Base-by-base conservation (phyloP, 2,888 invertebrate species). In the Clostera curtula region DNA sequence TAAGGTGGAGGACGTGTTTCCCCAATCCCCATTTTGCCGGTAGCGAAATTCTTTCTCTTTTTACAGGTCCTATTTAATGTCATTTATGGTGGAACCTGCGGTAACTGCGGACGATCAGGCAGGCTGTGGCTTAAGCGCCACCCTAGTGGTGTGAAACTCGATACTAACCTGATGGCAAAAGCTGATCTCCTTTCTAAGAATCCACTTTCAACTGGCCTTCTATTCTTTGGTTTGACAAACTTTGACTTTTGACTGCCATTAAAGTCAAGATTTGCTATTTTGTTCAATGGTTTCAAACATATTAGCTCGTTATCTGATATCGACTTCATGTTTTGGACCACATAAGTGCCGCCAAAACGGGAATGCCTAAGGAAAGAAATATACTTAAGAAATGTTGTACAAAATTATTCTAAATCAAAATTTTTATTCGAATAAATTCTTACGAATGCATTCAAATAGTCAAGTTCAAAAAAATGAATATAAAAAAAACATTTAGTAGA, bases 291-390 rank as follows among this genome's bases (percentile, higher is more conserved):
- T 66, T 95, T 95, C 66, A 97, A 93, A 60, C 92, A 93, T 51
- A 98, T 93, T 34, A 96, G 80, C 57, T 96, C 93, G 55, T 92
- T 92, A 41, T 96, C 92, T 43, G 93, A 92, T 58, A 97, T 91
- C 11, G 97, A 95, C 74, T 97, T 97, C 88, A 98, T 89, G 65
- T 97, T 96, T 66, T 93, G 90, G 9, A 98, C 89, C 0, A 93
- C 91, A 79, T 91, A 98, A 5, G 97, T 96, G 25, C 98, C 97
- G 15, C 96, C 96, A 67, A 98, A 98, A 39, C 94, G 88, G 1
- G 97, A 96, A 76, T 96, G 96, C 49, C 97, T 93, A 59, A 34
- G 56, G 47, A 22, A 36, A 15, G 18, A 2, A 26, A 22, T 8
- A 24, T 14, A 26, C 24, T 20, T 19, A 29, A 25, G 5, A 5